A percentile compares a stretch with the other conserved stretches of the same genome.
Evolutionary conservation across 2,113 vertebrate genomes (phyloP).

Genomic region (Miniopterus natalensis): DNA sequence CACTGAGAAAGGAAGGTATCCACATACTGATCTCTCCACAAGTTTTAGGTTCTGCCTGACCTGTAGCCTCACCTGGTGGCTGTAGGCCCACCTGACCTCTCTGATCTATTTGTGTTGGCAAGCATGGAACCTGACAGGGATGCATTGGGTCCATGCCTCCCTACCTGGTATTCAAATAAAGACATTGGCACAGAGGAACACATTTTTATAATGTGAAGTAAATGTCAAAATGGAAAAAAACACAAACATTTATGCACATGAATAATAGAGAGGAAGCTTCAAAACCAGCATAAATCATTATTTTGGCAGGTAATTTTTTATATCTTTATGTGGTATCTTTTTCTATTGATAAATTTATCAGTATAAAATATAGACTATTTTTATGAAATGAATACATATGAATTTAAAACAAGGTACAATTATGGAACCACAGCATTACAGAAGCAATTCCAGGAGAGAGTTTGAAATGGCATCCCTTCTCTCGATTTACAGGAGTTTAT

Average conservation of each 20-base stretch:
- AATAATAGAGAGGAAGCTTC: constrained; percentile 80
- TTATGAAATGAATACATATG: constrained; percentile 83
- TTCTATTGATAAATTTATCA: constrained; percentile 81
- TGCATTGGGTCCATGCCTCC: neutral
- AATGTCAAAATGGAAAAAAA: constrained; percentile 79
- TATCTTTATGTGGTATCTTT: constrained; percentile 77
- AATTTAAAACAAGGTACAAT: constrained; percentile 81
- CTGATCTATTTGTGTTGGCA: constrained; percentile 50
- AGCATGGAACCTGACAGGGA: constrained; percentile 62
- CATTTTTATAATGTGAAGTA: constrained; percentile 70
- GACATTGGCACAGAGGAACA: neutral
- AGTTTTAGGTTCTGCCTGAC: constrained; percentile 48
- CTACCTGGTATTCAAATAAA: constrained; percentile 69
- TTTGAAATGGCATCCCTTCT: neutral
- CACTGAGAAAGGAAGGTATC: neutral
- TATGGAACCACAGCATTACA: neutral
- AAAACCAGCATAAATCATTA: constrained; percentile 82
- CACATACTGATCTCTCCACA: neutral
- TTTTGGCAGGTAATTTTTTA: constrained; percentile 81
- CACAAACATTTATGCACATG: constrained; percentile 57
- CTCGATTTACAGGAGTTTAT: constrained; percentile 20
- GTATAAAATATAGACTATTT: constrained; percentile 77
- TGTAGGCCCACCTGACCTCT: constrained; percentile 53
- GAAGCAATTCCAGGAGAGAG: neutral
- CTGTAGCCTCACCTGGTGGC: neutral